Evolutionary conservation across 1,140 invertebrate species (phyloP).

Genomic region (Zophobas morio): DNA sequence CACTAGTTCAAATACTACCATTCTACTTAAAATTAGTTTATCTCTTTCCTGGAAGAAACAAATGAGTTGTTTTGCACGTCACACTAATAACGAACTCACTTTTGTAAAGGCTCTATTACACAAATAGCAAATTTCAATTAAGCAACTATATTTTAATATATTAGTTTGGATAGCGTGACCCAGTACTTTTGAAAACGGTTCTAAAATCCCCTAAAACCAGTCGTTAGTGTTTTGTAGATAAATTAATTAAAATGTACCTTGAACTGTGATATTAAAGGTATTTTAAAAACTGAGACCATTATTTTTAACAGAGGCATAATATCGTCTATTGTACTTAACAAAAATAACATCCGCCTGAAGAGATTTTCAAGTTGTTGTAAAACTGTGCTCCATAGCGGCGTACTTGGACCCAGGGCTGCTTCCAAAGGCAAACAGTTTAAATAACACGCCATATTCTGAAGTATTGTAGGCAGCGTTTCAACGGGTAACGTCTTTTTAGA

Average conservation of each 20-base stretch:
- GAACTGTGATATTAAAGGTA: slow-evolving; percentile 85
- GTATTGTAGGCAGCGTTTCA: slow-evolving; percentile 81
- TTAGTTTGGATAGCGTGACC: slow-evolving; percentile 92
- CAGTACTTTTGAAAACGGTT: slow-evolving; percentile 96
- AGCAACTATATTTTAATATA: slow-evolving; percentile 84
- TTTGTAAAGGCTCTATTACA: slow-evolving; percentile 90
- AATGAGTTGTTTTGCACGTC: slow-evolving; percentile 24
- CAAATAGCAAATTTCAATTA: slow-evolving; percentile 91
- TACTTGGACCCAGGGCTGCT: slow-evolving; percentile 78
- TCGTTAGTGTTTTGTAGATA: not conserved
- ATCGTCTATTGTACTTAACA: slow-evolving; percentile 82
- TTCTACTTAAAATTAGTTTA: slow-evolving; percentile 90
- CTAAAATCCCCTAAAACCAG: slow-evolving; percentile 80
- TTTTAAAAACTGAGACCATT: slow-evolving; percentile 87
- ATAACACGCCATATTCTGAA: slow-evolving; percentile 94
- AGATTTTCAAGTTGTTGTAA: slow-evolving; percentile 88
- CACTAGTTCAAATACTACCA: slow-evolving; percentile 93
- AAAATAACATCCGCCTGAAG: slow-evolving; percentile 84
- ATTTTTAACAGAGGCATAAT: slow-evolving; percentile 85
- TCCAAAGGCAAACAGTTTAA: slow-evolving; percentile 93
- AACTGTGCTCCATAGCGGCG: slow-evolving; percentile 83
- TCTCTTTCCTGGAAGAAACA: slow-evolving; percentile 84
- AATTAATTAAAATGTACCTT: slow-evolving; percentile 74
- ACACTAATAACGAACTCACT: slow-evolving; percentile 65
- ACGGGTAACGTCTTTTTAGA: slow-evolving; percentile 88